These are phyloP conservation scores for Scaptomyza hsui DNA, from an alignment of 1,140 invertebrate genomes.

Conservation along the genomic window DNA sequence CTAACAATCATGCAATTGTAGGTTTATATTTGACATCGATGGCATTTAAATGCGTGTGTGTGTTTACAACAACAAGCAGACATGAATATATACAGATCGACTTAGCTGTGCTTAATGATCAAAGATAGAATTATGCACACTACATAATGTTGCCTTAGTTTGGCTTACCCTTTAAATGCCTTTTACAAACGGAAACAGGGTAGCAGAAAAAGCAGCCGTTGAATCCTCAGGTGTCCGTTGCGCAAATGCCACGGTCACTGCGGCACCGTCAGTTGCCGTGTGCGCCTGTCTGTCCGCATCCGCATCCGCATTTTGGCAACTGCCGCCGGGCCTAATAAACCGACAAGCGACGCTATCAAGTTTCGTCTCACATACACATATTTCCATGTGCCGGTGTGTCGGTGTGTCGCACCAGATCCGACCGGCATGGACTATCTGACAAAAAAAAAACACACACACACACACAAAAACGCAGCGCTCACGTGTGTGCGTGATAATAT, in stretches of 20 bases:
- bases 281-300: constrained; percentile 46
- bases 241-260: constrained; percentile 55
- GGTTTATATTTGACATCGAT: too few relatives aligned
- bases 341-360: neutral
- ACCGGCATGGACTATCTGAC: neutral
- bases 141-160: neutral
- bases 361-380: neutral
- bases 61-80: too few relatives aligned
- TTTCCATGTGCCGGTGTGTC: neutral
- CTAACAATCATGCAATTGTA: neutral
- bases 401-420: neutral
- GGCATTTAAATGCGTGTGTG: too few relatives aligned
- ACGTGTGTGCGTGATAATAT: constrained; percentile 41
- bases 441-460: too few relatives aligned
- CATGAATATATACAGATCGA: too few relatives aligned
- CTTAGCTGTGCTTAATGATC: neutral
- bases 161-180: neutral
- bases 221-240: constrained; percentile 57
- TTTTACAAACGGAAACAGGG: neutral
- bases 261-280: constrained; percentile 48
- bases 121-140: neutral
- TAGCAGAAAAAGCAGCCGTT: constrained; percentile 2
- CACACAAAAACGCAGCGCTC: too few relatives aligned
- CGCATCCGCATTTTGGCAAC: constrained; percentile 6
- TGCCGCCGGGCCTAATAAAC: constrained; percentile 9